A percentile compares a stretch with the other conserved stretches of the same genome.
Evolutionary conservation across 1,140 invertebrate species (phyloP).

Genomic region (Eriosoma lanigerum): DNA sequence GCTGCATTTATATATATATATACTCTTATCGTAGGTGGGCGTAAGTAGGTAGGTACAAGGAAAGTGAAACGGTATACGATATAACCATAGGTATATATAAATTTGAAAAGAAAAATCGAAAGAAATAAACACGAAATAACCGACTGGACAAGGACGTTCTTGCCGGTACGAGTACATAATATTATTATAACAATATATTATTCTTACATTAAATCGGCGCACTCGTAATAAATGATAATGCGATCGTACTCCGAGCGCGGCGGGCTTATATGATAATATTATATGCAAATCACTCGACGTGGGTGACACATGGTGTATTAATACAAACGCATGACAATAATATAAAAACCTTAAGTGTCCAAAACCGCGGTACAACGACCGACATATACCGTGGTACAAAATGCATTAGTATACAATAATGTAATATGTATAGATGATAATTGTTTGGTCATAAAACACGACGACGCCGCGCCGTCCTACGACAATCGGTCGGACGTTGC

Average conservation of each 20-base stretch:
- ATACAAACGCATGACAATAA: not conserved
- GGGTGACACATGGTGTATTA: not conserved
- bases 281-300: constrained; percentile 22
- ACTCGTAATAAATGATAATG: not conserved
- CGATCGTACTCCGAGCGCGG: not conserved
- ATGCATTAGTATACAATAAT: not conserved
- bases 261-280: not conserved
- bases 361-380: not conserved
- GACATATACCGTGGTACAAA: not conserved
- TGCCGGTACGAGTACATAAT: not conserved
- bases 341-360: not conserved
- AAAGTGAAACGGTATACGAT: not conserved
- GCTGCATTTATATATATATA: no score
- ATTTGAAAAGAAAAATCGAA: constrained; percentile 12
- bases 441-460: constrained; percentile 8
- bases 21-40: no score
- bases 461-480: constrained; percentile 3
- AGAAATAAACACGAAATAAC: not conserved
- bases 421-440: not conserved
- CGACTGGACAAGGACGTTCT: not conserved
- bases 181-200: not conserved
- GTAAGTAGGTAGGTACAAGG: no score
- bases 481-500: constrained; percentile 22
- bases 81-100: no score
- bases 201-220: not conserved